Conservation (phyloP, 2,888 invertebrate genomes). For the Ophion ellenae region DNA sequence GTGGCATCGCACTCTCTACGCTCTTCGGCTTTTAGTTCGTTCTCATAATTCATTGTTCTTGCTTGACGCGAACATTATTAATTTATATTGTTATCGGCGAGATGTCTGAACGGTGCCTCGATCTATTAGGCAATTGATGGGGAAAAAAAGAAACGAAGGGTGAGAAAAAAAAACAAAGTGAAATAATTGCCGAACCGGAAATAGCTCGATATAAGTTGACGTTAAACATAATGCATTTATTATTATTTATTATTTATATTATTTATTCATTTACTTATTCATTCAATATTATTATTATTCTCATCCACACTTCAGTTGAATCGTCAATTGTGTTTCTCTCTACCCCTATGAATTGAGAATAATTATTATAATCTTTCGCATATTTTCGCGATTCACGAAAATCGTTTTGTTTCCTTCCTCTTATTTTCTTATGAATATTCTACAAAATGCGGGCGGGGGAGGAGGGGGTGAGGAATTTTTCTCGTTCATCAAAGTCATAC, state of each 20-base stretch:
- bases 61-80: not conserved
- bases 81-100: conserved; percentile 11
- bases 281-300: conserved; percentile 28
- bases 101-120: conserved; percentile 16
- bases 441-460: conserved; percentile 41
- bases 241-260: conserved; percentile 38
- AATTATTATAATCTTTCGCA: conserved; percentile 42
- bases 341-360: conserved; percentile 54
- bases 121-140: conserved; percentile 5
- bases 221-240: conserved; percentile 51
- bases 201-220: conserved; percentile 45
- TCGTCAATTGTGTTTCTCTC: conserved; percentile 41
- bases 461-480: not conserved
- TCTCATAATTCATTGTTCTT: conserved; percentile 17
- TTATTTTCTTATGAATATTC: conserved; percentile 38
- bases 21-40: not conserved
- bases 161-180: not conserved
- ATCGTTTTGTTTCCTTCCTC: conserved; percentile 22
- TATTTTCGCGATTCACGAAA: conserved; percentile 40
- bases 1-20: conserved; percentile 23
- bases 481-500: conserved; percentile 50
- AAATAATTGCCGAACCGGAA: conserved; percentile 39
- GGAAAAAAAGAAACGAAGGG: conserved; percentile 6
- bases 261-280: conserved; percentile 25
- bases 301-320: conserved; percentile 36